Evolutionary conservation across 2,888 invertebrate genomes (phyloP).

Genomic region (Allygus modestus): DNA sequence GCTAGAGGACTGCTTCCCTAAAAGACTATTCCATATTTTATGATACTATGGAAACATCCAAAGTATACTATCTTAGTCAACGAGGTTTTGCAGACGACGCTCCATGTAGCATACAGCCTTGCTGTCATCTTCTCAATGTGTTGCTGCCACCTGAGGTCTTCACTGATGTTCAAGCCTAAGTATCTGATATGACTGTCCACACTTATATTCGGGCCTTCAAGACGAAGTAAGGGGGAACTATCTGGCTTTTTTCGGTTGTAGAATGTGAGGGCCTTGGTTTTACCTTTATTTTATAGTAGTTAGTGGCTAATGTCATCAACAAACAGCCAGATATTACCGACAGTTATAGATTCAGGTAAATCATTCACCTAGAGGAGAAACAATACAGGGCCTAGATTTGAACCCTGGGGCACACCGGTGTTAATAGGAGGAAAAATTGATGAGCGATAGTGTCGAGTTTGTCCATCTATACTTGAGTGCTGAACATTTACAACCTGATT

Average conservation of each 20-base stretch:
- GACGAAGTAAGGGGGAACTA: background rate
- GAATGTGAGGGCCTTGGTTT: background rate
- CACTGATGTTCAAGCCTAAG: constrained; percentile 13
- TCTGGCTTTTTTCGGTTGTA: constrained; percentile 6
- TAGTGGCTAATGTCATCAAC: constrained; percentile 44
- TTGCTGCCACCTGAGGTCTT: constrained; percentile 4
- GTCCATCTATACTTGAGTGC: background rate
- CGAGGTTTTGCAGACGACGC: background rate
- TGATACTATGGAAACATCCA: constrained; percentile 43
- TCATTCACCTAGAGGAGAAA: constrained; percentile 53
- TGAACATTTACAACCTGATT: constrained; percentile 32
- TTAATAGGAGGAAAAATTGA: constrained; percentile 15
- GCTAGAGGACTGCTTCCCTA: constrained; percentile 22
- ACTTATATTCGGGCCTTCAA: background rate
- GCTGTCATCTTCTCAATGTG: constrained; percentile 6
- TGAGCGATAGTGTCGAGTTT: constrained; percentile 27
- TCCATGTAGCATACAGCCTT: constrained; percentile 37
- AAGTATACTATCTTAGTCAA: constrained; percentile 41
- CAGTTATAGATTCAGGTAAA: constrained; percentile 32
- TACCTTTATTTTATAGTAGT: background rate
- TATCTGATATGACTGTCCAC: background rate
- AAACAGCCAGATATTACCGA: constrained; percentile 43
- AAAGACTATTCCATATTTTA: constrained; percentile 33
- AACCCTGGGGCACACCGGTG: constrained; percentile 34
- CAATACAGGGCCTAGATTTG: constrained; percentile 43